Evolutionary conservation across 1,140 invertebrate genomes (phyloP).

Genomic region (Notospermus geniculatus): DNA sequence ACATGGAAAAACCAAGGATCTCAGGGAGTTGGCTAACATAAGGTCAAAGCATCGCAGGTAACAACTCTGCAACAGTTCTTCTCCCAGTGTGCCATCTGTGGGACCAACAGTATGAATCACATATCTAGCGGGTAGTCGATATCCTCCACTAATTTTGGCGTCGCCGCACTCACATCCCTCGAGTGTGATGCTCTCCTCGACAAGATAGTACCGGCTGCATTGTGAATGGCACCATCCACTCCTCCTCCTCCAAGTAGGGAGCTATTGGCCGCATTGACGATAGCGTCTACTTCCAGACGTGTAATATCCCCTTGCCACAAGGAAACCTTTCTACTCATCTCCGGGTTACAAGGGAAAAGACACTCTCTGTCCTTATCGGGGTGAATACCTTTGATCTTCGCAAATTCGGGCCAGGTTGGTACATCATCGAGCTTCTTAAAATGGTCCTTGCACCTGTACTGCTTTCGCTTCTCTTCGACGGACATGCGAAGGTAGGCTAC

Average conservation of each 20-base stretch:
- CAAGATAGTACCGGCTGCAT: constrained; percentile 19
- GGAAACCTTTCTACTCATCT: constrained; percentile 44
- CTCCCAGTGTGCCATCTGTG: background rate
- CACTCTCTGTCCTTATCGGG: constrained; percentile 9
- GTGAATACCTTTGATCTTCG: constrained; percentile 7
- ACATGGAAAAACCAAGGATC: no score
- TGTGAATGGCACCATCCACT: constrained; percentile 31
- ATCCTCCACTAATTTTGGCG: background rate
- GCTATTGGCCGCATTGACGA: constrained; percentile 41
- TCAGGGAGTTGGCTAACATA: no score
- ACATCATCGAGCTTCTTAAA: constrained; percentile 58
- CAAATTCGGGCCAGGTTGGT: constrained; percentile 61
- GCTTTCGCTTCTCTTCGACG: constrained; percentile 60
- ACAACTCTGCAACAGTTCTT: no score
- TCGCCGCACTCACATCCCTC: background rate
- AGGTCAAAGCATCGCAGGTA: no score
- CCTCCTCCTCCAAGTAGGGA: constrained; percentile 34
- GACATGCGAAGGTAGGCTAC: no score
- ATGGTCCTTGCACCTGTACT: constrained; percentile 57
- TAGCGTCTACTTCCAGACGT: constrained; percentile 30
- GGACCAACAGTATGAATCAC: background rate
- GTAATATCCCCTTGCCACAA: constrained; percentile 40
- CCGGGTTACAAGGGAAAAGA: constrained; percentile 23
- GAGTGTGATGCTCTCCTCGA: background rate
- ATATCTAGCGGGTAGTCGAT: background rate